phyloP scores from a whole-genome alignment of 2,888 invertebrate species.

The Embidobia sp. region DNA sequence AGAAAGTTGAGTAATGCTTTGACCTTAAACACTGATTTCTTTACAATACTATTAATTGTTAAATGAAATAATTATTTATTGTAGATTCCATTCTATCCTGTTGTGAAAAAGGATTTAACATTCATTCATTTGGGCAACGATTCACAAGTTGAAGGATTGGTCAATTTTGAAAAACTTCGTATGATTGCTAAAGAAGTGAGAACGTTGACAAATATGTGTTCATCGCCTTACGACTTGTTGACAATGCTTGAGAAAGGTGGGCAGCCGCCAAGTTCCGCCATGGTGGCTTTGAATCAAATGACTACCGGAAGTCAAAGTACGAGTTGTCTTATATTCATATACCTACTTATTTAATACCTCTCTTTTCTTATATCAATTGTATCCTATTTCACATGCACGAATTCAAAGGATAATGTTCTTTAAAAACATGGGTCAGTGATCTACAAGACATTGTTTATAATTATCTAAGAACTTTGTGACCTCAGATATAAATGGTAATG shows the following conservation, averaged over 20 bases:
- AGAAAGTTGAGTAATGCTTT: too few species aligned
- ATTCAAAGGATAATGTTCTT: too few species aligned
- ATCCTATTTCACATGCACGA: too few species aligned
- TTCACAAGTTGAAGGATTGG: conserved; percentile 91
- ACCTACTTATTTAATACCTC: too few species aligned
- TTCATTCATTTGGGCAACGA: conserved; percentile 99
- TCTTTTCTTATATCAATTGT: conserved; percentile 7
- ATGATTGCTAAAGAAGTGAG: conserved; percentile 99
- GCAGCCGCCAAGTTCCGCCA: conserved; percentile 93
- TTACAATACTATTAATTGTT: too few species aligned
- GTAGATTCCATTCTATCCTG: conserved; percentile 93
- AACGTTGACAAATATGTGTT: conserved; percentile 96
- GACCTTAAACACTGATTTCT: too few species aligned
- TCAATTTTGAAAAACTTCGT: conserved; percentile 98
- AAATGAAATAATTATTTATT: too few species aligned
- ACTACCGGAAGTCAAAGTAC: conserved; percentile 86
- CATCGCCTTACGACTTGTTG: conserved; percentile 93
- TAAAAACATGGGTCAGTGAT: too few species aligned
- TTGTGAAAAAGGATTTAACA: conserved; percentile 96
- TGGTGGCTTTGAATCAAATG: conserved; percentile 93
- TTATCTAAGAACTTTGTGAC: too few species aligned
- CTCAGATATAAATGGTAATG: too few species aligned
- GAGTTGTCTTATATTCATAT: background rate
- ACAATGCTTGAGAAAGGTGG: conserved; percentile 93
- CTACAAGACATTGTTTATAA: too few species aligned